Base-by-base conservation (phyloP, 2,113 vertebrate species). In the Rhabdornis inornatus region DNA sequence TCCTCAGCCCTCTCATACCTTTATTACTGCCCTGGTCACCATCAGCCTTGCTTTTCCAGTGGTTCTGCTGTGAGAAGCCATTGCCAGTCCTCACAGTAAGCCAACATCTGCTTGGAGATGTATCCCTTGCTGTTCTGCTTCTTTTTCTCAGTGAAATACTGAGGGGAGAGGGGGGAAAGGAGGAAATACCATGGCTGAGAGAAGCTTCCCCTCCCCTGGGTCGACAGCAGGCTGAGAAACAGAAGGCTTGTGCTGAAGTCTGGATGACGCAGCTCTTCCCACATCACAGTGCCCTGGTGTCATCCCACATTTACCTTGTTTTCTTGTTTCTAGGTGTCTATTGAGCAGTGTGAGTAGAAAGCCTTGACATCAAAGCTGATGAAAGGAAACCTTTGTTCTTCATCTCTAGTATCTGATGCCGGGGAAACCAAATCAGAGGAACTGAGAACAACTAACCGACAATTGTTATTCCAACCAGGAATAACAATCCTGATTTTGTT, bases 301-400 rank as follows among this genome's bases (percentile, higher is more conserved):
- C 59, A 88, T 42, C 61, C 59, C 70, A 90, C 66, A 50, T 59
- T 42, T 31, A 69, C 68, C 71, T 88, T 66, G 30, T 37, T 87
- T 76, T 28, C 53, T 80, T 68, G 40, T 42, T 76, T 65, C 55
- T 75, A 3, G 24, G n/a, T 65, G 28, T 35, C 8, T 87, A 61
- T 50, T 40, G 49, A 79, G 53, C 22, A 85, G 35, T 17, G 21
- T 39, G 14, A 91, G 24, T 23, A 69, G 56, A 95, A 88, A 92
- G 66, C 50, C 66, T 72, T 57, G 63, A 90, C 91, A 85, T 59
- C 63, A 88, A 89, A 94, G 66, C 2, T 65, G 45, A 69, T 87
- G 56, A 94, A 95, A 90, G 55, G 24, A 93, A 93, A 77, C 27
- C 30, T 89, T 90, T 87, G 74, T 95, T 91, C 70, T 94, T 80